A percentile compares a stretch with the other conserved stretches of the same genome.
Evolutionary conservation across 1,140 invertebrate species (phyloP).

Genomic region (Ostrea edulis): DNA sequence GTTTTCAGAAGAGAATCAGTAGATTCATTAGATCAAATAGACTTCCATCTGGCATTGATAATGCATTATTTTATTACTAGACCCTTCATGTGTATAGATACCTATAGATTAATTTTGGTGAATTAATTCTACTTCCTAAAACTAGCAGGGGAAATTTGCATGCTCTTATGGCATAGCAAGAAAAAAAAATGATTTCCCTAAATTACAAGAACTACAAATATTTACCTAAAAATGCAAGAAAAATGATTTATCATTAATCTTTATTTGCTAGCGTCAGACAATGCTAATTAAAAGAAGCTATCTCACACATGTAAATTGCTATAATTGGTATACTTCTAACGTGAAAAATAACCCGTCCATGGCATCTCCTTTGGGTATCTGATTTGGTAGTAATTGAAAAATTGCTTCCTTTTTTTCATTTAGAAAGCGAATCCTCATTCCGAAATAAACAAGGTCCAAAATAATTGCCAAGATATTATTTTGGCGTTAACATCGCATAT

Average conservation of each 20-base stretch:
- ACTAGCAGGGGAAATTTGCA: neutral
- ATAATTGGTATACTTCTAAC: neutral
- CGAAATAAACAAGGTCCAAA: slow-evolving; percentile 20
- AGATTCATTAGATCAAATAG: too few species aligned
- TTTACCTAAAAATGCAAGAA: neutral
- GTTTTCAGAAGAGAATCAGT: too few species aligned
- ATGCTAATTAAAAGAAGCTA: neutral
- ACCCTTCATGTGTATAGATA: too few species aligned
- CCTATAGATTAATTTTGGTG: too few species aligned
- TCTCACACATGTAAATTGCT: neutral
- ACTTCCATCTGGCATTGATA: too few species aligned
- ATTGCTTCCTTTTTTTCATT: neutral
- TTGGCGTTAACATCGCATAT: slow-evolving; percentile 23
- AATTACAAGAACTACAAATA: neutral
- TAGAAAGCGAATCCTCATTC: neutral
- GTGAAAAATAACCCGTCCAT: neutral
- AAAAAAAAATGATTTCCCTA: neutral
- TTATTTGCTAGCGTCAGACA: slow-evolving; percentile 2
- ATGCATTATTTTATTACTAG: too few species aligned
- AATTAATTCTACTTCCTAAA: too few species aligned
- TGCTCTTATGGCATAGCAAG: neutral
- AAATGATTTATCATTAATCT: neutral
- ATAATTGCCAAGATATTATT: slow-evolving; percentile 6
- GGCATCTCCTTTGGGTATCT: neutral
- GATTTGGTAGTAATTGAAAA: slow-evolving; percentile 9